These are phyloP conservation scores for Phrynocephalus versicolor DNA, from an alignment of 2,113 vertebrate genomes.

Conservation along the genomic window DNA sequence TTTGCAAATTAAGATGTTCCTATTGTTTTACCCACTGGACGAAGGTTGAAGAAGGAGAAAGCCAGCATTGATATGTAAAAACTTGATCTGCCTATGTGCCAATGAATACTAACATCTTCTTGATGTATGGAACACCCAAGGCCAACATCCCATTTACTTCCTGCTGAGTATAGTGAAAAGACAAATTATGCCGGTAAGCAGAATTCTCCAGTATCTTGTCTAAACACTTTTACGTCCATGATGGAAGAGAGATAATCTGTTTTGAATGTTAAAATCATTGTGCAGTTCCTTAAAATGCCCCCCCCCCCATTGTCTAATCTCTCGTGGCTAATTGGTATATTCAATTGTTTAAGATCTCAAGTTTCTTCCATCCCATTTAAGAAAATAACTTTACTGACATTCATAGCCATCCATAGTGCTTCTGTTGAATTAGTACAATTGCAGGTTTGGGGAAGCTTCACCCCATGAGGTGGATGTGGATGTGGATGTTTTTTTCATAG, in stretches of 20 bases:
- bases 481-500: too few species aligned
- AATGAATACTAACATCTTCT: slow-evolving; percentile 16
- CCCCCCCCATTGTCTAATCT: too few species aligned
- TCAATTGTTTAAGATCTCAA: too few species aligned
- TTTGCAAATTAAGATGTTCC: neutral
- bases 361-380: too few species aligned
- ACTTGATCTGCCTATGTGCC: neutral
- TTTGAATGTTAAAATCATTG: neutral
- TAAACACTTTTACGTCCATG: neutral
- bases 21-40: neutral
- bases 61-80: neutral
- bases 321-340: too few species aligned
- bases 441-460: too few species aligned
- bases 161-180: neutral
- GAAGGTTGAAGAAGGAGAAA: neutral
- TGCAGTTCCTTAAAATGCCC: too few species aligned
- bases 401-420: too few species aligned
- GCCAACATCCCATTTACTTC: slow-evolving; percentile 5
- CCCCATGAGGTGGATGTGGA: too few species aligned
- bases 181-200: neutral
- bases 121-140: slow-evolving; percentile 13
- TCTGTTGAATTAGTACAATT: too few species aligned
- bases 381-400: too few species aligned
- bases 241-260: neutral
- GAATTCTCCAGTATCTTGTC: neutral